Conservation (phyloP, 2,113 vertebrate genomes). For the Cygnus atratus region DNA sequence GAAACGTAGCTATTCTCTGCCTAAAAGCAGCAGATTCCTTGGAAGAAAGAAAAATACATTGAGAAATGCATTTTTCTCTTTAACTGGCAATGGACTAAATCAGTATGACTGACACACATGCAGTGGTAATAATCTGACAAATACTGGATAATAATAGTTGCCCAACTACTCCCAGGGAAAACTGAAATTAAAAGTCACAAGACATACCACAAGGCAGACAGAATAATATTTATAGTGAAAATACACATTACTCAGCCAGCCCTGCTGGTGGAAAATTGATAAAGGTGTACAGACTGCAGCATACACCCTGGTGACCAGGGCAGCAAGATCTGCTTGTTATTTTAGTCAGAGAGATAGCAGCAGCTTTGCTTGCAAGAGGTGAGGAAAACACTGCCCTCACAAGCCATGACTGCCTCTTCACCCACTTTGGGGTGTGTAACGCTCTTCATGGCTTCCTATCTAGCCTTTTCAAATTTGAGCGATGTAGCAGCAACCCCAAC, state of each 20-base stretch:
- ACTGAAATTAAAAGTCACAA: not conserved
- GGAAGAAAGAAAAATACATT: not conserved
- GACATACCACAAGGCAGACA: not conserved
- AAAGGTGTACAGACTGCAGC: not conserved
- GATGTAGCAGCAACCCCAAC: not conserved
- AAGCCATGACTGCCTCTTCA: not conserved
- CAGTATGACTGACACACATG: not conserved
- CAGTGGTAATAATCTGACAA: not conserved
- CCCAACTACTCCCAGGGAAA: not conserved
- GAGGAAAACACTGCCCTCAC: not conserved
- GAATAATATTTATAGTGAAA: not conserved
- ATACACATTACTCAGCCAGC: not conserved
- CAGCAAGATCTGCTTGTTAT: not conserved
- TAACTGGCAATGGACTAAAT: not conserved
- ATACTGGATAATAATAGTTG: not conserved
- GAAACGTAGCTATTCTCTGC: not conserved
- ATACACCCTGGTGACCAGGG: not conserved
- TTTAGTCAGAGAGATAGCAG: not conserved
- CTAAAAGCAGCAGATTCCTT: not conserved
- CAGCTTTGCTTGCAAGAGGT: not conserved
- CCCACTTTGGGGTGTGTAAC: not conserved
- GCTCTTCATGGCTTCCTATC: not conserved
- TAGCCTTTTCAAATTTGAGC: not conserved
- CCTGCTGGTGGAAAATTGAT: not conserved
- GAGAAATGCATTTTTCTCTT: not conserved